phyloP scores from a whole-genome alignment of 2,113 vertebrate genomes.

The Gymnobelideus leadbeateri region DNA sequence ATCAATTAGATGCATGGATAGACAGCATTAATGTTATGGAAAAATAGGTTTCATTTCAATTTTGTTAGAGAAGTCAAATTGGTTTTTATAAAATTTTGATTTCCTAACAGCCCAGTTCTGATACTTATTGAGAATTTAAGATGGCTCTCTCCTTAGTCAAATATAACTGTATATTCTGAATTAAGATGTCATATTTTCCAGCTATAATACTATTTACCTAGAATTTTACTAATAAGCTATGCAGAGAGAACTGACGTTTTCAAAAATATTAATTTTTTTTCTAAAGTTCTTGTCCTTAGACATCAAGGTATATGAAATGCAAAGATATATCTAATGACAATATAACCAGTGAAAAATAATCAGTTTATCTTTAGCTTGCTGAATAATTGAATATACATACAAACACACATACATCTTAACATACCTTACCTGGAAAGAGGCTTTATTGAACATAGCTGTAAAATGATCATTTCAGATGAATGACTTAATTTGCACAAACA shows the following conservation, averaged over 20 bases:
- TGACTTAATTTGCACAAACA: constrained; percentile 91
- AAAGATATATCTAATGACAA: constrained; percentile 51
- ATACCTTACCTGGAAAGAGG: constrained; percentile 92
- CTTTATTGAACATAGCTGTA: constrained; percentile 94
- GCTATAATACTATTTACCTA: constrained; percentile 52
- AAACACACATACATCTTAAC: constrained; percentile 87
- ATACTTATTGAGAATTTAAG: constrained; percentile 12
- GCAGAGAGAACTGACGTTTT: neutral
- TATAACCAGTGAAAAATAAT: constrained; percentile 34
- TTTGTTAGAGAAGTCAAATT: neutral
- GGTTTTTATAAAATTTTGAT: neutral
- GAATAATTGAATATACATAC: constrained; percentile 65
- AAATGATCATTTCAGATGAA: constrained; percentile 90
- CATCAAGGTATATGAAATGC: constrained; percentile 37
- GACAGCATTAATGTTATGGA: neutral
- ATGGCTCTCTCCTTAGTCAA: constrained; percentile 28
- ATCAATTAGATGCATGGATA: neutral
- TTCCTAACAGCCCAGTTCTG: constrained; percentile 10
- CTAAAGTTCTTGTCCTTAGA: constrained; percentile 62
- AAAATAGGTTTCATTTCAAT: neutral
- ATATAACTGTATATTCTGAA: constrained; percentile 51
- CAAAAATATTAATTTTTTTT: neutral
- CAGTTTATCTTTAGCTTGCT: constrained; percentile 56
- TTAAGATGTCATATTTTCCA: constrained; percentile 49
- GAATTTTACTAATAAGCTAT: neutral